These are phyloP conservation scores for Drosophila sp. DNA, from an alignment of 1,140 invertebrate genomes.

Conservation along the genomic window DNA sequence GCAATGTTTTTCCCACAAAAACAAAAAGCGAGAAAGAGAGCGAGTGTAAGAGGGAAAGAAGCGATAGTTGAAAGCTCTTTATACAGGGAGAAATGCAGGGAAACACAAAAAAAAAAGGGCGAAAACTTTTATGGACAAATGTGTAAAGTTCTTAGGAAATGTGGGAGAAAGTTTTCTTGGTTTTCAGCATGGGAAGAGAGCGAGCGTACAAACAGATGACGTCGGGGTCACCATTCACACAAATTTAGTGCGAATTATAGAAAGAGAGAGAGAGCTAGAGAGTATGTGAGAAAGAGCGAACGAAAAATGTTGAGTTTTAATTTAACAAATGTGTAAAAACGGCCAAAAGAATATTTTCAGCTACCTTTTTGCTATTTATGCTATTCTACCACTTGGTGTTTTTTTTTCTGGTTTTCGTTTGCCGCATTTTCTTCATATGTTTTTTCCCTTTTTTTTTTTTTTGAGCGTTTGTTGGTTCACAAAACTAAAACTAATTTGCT, in stretches of 20 bases:
- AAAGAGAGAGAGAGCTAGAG: neutral
- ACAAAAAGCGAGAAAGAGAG: slow-evolving; percentile 2
- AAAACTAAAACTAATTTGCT: slow-evolving; percentile 78
- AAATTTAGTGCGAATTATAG: slow-evolving; percentile 11
- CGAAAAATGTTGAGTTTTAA: slow-evolving; percentile 44
- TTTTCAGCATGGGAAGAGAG: neutral
- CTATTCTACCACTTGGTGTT: slow-evolving; percentile 54
- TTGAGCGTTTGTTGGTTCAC: slow-evolving; percentile 35
- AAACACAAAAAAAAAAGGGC: neutral
- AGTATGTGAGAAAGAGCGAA: neutral
- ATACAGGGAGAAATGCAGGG: slow-evolving; percentile 11
- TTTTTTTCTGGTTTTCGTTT: slow-evolving; percentile 2
- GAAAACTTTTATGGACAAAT: slow-evolving; percentile 44
- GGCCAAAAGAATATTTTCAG: slow-evolving; percentile 57
- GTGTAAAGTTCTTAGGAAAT: slow-evolving; percentile 45
- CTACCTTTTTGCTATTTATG: slow-evolving; percentile 54
- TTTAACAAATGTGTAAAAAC: slow-evolving; percentile 71
- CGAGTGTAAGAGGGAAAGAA: neutral
- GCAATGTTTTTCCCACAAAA: slow-evolving; percentile 66
- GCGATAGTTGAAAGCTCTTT: slow-evolving; percentile 34
- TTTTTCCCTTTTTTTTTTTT: slow-evolving; percentile 9
- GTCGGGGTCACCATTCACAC: slow-evolving; percentile 14
- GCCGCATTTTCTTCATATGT: neutral
- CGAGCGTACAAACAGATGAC: neutral
- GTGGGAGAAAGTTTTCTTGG: slow-evolving; percentile 23